Base-by-base conservation (phyloP, 2,113 vertebrate species). In the Thomomys bottae region DNA sequence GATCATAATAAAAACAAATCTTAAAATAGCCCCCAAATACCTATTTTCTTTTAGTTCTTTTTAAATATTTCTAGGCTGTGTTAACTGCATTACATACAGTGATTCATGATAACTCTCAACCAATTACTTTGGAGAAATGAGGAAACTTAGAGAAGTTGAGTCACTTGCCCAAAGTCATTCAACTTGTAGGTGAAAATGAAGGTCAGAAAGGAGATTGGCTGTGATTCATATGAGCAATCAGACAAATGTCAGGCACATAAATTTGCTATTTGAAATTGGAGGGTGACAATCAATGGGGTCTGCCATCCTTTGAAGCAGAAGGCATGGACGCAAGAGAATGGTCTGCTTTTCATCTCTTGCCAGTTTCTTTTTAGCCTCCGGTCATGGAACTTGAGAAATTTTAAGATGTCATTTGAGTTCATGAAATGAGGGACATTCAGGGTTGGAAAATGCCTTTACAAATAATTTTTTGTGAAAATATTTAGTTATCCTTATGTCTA, bases 271-370 rank as follows among this genome's bases (percentile, higher is more conserved):
- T 88, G 72, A 67, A 63, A 67, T 36, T 45, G 76, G 61, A 94
- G 75, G 71, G 42, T 67, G 79, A 68, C 3, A n/a, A 71, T 66
- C 3, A n/a, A 71, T 66, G 45, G 5, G 54, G 64, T 66, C 10
- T 28, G 66, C 45, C 23, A 18, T 23, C 38, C 75, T 94, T 84
- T 92, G 90, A 94, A 93, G 88, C 66, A 64, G 78, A 85, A 57
- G 5, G 63, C 34, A 15, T 24, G 61, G 54, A 71, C 45, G 76
- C 30, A 61, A 63, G 80, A 81, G 82, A 42, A 73, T 15, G n/a
- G 45, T 93, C 76, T 63, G 64, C 75, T 90, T 95, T 91, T 95
- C 75, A 90, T 89, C 90, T 90, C 30, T n/a, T 24, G n/a, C 71
- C 87, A 82, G 79, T 45, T 93, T 87, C 78, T 85, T 64, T n/a